A percentile compares a stretch with the other conserved stretches of the same genome.
Evolutionary conservation across 2,113 vertebrate genomes (phyloP).

Genomic region (Gambusia holbrooki): DNA sequence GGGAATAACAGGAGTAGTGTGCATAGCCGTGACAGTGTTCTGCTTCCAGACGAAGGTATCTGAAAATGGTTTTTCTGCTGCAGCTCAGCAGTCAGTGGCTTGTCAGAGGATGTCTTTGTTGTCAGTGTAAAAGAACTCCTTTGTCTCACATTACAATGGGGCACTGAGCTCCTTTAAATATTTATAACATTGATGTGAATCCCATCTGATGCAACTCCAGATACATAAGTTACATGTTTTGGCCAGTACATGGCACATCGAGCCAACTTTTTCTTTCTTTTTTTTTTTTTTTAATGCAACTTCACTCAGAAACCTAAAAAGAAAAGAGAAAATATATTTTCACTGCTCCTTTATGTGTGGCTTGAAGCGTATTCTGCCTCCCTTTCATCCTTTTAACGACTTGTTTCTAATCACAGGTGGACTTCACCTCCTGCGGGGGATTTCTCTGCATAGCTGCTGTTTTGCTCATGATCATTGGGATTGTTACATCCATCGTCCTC

Average conservation of each 20-base stretch:
- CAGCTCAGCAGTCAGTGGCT: conserved; percentile 38
- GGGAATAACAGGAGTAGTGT: conserved; percentile 89
- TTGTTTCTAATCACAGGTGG: conserved; percentile 83
- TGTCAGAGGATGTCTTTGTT: conserved; percentile 72
- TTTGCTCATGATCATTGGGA: conserved; percentile 87
- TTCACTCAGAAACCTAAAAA: conserved; percentile 20
- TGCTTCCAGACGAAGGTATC: conserved; percentile 97
- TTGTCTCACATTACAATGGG: conserved; percentile 79
- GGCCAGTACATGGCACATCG: conserved; percentile 1
- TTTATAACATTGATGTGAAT: conserved; percentile 69
- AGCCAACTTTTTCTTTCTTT: not conserved
- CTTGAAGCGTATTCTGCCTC: conserved; percentile 33
- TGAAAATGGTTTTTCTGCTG: conserved; percentile 24
- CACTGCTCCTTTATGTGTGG: conserved; percentile 27
- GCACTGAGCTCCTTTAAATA: conserved; percentile 75
- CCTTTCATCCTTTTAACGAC: conserved; percentile 53
- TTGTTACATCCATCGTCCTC: conserved; percentile 88
- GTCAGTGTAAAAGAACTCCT: conserved; percentile 70
- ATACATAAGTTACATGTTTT: conserved; percentile 45
- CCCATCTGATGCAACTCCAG: conserved; percentile 52
- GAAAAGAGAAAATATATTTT: conserved; percentile 20
- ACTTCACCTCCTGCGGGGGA: conserved; percentile 93
- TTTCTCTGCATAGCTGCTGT: conserved; percentile 88
- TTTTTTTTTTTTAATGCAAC: not conserved
- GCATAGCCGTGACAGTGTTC: conserved; percentile 91